Evolutionary conservation across 2,888 invertebrate species (phyloP), one percentile per base, ranked within the genome.

Genomic region (Eilema caniola): DNA sequence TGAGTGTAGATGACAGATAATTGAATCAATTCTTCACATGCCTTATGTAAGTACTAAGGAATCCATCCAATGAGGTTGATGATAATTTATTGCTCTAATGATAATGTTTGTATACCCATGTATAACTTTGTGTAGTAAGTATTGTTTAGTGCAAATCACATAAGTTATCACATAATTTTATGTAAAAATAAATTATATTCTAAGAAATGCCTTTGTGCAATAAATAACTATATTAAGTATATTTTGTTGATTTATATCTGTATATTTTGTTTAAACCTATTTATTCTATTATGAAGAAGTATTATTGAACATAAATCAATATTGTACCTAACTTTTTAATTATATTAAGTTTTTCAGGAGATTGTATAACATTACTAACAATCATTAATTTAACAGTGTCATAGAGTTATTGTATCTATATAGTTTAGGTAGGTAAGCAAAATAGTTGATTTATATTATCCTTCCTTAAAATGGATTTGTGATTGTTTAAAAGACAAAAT

Each of bases 171-270:
- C 71, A 47, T 81, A 75, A 70, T 71, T 71, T 53, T 71, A 78
- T 64, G 33, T 73, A 74, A 75, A 16, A 72, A 64, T 23, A 72
- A 56, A 66, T 69, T 74, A 76, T 72, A 79, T 74, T 76, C 65
- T 83, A 76, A 78, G 74, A 68, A 79, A 83, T 81, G 86, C 87
- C 81, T 78, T 75, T 82, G 88, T 88, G 88, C 88, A 88, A 87
- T 87, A 86, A 80, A 74, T 81, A 79, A 71, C 74, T 76, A 67
- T 14, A 68, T 79, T 81, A 70, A 77, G 70, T 71, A 66, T 66
- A 72, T 77, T 70, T 81, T 80, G 74, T 80, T 80, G 71, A 73
- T 76, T 69, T 56, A 77, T 80, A 70, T 77, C 67, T 74, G 67
- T 74, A 80, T 47, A 66, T 77, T 73, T 78, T 70, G 53, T 56